Base-by-base conservation (phyloP, 2,888 invertebrate genomes). In the Rhagium mordax region DNA sequence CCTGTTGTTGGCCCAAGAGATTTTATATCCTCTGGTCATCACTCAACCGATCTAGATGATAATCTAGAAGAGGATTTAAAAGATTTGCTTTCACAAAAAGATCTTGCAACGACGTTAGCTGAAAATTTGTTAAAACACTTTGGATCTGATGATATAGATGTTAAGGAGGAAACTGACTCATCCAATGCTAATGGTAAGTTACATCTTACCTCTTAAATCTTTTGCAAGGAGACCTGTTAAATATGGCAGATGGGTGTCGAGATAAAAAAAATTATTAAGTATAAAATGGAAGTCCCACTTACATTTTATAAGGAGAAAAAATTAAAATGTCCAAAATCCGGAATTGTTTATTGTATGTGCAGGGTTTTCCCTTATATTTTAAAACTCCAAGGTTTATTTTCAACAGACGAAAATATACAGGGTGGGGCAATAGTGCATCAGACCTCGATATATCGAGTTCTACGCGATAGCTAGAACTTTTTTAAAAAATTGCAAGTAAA, bases 121-220 rank as follows among this genome's bases (percentile, higher is more conserved):
- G 97, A 97, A 87, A 96, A 97, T 88, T 89, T 97, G 72, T 89
- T 97, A 68, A 95, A 96, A 86, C 94, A 96, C 82, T 95, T 97
- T 84, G 93, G 93, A 10, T 94, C 94, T 18, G 92, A 94, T 13
- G 93, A 92, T 76, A 89, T 93, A 0, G 91, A 91, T 69, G 85
- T 87, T 27, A 87, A 87, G 78, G 87, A 86, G 76, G 85, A 86
- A 65, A 72, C 75, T 29, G 76, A 76, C 72, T 74, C 74, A 29
- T 73, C 80, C 3, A 80, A 68, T 68, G 29, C 53, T 55, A 74
- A 62, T 62, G 72, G 77, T 70, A 71, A 77, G 72, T 69, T 10
- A 29, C 29, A 29, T 29, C 29, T 10, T 33, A 33, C 10, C 10
- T 10, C 5, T 5, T 3, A 51, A 51, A 15, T 51, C 8, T 18